Base-by-base conservation (phyloP, 1,140 invertebrate species). In the Sipha flava region DNA sequence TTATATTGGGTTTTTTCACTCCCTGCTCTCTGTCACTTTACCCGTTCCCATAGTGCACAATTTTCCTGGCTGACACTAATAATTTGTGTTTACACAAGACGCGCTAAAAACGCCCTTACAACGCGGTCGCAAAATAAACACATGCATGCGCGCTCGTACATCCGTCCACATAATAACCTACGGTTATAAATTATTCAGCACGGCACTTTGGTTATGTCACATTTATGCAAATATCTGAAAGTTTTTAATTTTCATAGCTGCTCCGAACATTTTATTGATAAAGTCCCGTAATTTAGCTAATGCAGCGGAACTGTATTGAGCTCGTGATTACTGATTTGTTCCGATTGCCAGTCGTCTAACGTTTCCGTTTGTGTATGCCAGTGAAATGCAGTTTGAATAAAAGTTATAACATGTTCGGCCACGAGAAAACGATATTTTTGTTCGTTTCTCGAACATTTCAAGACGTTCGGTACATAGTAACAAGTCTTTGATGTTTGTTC, bases 201-300 rank as follows among this genome's bases (percentile, higher is more conserved):
- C 66, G 5, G 16, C 66, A 29, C 66, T 45, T 70, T 45, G 40
- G 66, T 70, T 70, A 29, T 45, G 37, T 66, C 34, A 21, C 37
- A 43, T 70, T 70, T 70, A 70, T 70, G 66, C 66, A 70, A 70
- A 70, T 70, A 70, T 45, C 23, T 16, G 7, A 70, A 70, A 70
- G 43, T 70, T 70, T 70, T 70, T 70, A 70, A 70, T 70, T 70
- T 70, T 23, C 66, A 70, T 47, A 70, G 40, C 66, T 47, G 66
- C 23, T 14, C 6, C 14, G 23, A 47, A 45, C 66, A 47, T 70
- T 70, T 70, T 70, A 70, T 70, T 47, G 66, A 70, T 47, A 70
- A 29, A 26, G 23, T 47, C 40, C 40, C 34, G 12, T 66, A 66
- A 40, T 66, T 66, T 23, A 14, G 21, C 64, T 66, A 66, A 40